Conservation (phyloP, 1,140 invertebrate genomes). For the Ephestia elutella region DNA sequence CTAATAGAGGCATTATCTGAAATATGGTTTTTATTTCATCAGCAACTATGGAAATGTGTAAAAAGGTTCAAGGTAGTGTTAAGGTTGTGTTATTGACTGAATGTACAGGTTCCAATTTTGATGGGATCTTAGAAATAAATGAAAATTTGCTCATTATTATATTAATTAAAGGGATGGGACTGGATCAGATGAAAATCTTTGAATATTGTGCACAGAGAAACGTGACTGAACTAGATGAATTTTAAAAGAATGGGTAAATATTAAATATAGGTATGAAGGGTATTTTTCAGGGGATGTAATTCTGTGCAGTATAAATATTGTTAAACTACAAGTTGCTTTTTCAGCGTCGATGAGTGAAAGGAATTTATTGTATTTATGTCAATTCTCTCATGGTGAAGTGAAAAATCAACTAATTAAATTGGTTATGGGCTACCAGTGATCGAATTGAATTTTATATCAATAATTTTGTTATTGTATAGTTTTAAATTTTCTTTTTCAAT, state of each 20-base stretch:
- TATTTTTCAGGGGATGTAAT: neutral
- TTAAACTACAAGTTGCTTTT: no score
- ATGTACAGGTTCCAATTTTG: conserved; percentile 9
- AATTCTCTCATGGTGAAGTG: no score
- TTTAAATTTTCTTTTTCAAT: no score
- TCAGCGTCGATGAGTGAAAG: no score
- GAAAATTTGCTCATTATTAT: conserved; percentile 12
- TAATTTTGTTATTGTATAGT: neutral
- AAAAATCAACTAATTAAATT: neutral
- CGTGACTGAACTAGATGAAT: no score
- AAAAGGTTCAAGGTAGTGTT: neutral
- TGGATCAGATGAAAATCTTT: neutral
- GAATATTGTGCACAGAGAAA: neutral
- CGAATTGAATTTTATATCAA: neutral
- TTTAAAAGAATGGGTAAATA: neutral
- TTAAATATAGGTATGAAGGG: neutral
- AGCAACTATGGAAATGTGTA: conserved; percentile 1
- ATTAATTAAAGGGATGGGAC: neutral
- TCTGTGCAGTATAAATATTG: no score
- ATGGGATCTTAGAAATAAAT: conserved; percentile 9
- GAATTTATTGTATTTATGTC: no score
- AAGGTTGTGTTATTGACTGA: conserved; percentile 11
- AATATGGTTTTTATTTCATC: neutral
- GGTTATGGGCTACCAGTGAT: no score
- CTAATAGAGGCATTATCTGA: no score